Conservation (phyloP, 1,140 invertebrate genomes). For the Calephelis nemesis region DNA sequence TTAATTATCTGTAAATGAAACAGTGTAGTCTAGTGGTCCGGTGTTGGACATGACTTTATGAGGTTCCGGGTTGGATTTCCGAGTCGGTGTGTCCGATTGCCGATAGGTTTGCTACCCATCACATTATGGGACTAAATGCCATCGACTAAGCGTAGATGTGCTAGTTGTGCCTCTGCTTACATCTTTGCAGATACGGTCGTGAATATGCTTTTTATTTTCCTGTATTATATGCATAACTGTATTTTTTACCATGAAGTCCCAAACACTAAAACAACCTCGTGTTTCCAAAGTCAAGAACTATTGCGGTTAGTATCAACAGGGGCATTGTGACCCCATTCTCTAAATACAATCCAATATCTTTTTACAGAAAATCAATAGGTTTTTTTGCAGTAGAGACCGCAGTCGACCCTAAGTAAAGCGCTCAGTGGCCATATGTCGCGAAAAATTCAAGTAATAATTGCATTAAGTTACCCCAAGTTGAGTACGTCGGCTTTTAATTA, state of each 20-base stretch:
- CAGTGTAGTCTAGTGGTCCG: too few relatives aligned
- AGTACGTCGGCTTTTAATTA: conserved; percentile 68
- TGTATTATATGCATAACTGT: background rate
- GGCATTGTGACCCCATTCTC: conserved; percentile 22
- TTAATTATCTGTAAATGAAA: too few relatives aligned
- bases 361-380: conserved; percentile 34
- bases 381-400: conserved; percentile 38
- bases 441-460: conserved; percentile 73
- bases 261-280: background rate
- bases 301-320: conserved; percentile 21
- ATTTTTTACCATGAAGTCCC: background rate
- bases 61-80: too few relatives aligned
- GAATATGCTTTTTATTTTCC: background rate
- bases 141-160: too few relatives aligned
- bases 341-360: conserved; percentile 39
- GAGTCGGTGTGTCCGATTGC: too few relatives aligned
- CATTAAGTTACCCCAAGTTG: conserved; percentile 69
- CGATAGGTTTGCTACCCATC: too few relatives aligned
- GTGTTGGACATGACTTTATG: too few relatives aligned
- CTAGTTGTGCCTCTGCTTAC: too few relatives aligned
- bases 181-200: too few relatives aligned
- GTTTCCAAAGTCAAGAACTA: conserved; percentile 20
- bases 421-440: conserved; percentile 69
- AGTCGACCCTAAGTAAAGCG: conserved; percentile 39
- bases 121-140: too few relatives aligned